A percentile compares a stretch with the other conserved stretches of the same genome.
Conservation (phyloP, 2,113 vertebrate genomes). For the Microcebus jonahi region DNA sequence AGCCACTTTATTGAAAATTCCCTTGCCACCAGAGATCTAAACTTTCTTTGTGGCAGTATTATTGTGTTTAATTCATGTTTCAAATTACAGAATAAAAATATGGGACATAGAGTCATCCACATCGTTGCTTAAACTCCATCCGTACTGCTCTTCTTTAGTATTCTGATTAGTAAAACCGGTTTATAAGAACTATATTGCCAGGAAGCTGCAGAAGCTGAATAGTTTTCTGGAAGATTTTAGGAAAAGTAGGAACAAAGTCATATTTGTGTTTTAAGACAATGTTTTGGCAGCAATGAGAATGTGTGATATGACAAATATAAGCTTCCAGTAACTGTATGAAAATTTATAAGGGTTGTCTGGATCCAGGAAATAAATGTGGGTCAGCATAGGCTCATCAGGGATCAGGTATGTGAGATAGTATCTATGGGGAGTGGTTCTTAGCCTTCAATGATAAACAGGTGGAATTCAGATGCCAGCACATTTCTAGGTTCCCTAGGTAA, state of each 20-base stretch:
- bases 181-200: not conserved
- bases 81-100: not conserved
- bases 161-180: not conserved
- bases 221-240: not conserved
- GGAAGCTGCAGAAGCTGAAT: not conserved
- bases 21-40: not conserved
- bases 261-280: not conserved
- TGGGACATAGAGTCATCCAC: not conserved
- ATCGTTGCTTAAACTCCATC: not conserved
- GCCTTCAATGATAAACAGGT: not conserved
- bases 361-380: not conserved
- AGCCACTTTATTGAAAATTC: not conserved
- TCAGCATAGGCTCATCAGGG: not conserved
- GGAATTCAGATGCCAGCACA: not conserved
- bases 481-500: not conserved
- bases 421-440: not conserved
- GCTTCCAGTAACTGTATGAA: not conserved
- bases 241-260: not conserved
- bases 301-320: rapidly evolving
- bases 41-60: not conserved
- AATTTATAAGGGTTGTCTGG: not conserved
- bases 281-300: not conserved
- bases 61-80: not conserved
- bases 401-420: not conserved
- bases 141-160: rapidly evolving